These are phyloP conservation scores for Acipenser oxyrinchus DNA, from an alignment of 2,797 vertebrate species.

Conservation along the genomic window DNA sequence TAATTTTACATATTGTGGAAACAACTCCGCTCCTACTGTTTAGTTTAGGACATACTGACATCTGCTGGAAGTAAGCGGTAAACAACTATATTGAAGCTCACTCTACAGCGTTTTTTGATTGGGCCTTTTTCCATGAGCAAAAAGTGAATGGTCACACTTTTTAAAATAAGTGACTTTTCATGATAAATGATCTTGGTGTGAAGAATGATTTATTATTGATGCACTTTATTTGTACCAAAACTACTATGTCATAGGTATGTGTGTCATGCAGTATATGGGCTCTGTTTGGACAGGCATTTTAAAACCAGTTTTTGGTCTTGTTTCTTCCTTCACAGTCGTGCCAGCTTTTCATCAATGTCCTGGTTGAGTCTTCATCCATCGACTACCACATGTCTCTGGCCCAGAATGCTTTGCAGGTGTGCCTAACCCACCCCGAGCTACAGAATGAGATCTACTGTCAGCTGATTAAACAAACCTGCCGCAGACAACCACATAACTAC, in stretches of 20 bases:
- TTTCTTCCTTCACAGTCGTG: constrained; percentile 67
- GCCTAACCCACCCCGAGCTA: constrained; percentile 82
- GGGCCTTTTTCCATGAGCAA: not conserved
- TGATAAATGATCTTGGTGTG: not conserved
- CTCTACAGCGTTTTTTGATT: not conserved
- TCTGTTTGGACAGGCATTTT: not conserved
- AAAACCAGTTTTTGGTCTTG: not conserved
- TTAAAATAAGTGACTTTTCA: not conserved
- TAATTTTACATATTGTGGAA: too few relatives aligned
- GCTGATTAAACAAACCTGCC: constrained; percentile 83
- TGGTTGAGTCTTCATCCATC: constrained; percentile 81
- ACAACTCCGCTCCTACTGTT: too few relatives aligned
- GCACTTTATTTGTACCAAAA: not conserved
- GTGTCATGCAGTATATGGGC: not conserved
- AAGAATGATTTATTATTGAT: not conserved
- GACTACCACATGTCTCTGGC: constrained; percentile 92
- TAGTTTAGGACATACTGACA: constrained; percentile 23
- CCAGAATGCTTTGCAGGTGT: constrained; percentile 89
- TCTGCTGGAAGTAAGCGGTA: constrained; percentile 28
- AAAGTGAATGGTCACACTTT: not conserved
- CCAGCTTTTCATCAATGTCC: constrained; percentile 93
- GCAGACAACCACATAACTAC: constrained; percentile 70
- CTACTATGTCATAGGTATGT: not conserved
- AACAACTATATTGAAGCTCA: not conserved
- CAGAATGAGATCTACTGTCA: constrained; percentile 96